phyloP scores from a whole-genome alignment of 2,113 vertebrate genomes.

The Phalacrocorax brasilianus region DNA sequence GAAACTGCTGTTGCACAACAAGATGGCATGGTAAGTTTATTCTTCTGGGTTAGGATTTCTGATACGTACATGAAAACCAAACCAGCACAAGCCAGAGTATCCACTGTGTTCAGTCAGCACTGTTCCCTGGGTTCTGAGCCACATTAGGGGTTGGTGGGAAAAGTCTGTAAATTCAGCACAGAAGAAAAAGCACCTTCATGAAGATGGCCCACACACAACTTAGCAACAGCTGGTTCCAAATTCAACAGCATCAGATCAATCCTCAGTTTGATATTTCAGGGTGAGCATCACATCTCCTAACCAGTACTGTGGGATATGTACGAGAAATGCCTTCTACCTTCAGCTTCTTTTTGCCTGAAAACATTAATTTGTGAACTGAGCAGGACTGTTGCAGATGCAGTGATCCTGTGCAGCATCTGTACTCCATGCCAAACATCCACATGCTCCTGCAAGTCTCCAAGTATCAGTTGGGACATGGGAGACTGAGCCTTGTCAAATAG shows the following conservation, averaged over 20 bases:
- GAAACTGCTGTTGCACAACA: background rate
- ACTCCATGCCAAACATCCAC: background rate
- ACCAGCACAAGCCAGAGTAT: background rate
- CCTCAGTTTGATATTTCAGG: background rate
- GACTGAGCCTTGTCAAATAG: background rate
- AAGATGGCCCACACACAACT: no score
- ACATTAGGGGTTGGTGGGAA: background rate
- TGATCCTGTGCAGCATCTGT: background rate
- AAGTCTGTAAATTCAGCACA: background rate
- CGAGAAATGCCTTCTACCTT: background rate
- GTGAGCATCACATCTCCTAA: background rate
- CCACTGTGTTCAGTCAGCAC: background rate
- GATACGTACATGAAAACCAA: background rate
- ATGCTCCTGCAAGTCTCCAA: background rate
- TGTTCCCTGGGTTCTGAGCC: background rate
- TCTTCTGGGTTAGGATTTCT: background rate
- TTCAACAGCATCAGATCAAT: background rate
- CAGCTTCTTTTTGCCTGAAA: background rate
- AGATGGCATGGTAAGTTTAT: background rate
- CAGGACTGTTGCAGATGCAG: background rate
- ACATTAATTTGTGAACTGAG: background rate
- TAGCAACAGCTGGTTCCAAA: background rate
- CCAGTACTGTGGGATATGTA: background rate
- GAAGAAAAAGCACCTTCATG: background rate
- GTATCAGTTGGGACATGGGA: rapidly evolving